Evolutionary conservation across 2,888 invertebrate genomes (phyloP).

Genomic region (Temnothorax rugatulus): DNA sequence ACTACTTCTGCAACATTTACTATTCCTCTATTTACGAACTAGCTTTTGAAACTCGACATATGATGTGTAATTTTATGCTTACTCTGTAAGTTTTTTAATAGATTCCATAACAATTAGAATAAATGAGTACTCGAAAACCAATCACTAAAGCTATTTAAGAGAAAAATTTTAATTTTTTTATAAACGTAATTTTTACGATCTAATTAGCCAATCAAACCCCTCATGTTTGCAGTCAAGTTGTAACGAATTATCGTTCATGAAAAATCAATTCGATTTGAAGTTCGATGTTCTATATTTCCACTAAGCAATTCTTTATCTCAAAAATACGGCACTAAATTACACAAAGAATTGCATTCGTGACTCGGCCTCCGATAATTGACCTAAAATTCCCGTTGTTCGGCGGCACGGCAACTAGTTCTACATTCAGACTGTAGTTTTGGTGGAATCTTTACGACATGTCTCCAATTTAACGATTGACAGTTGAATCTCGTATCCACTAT

Average conservation of each 20-base stretch:
- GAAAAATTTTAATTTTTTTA: neutral
- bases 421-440: neutral
- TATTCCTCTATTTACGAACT: neutral
- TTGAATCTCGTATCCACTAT: neutral
- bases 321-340: neutral
- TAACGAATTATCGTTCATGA: neutral
- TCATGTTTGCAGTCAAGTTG: neutral
- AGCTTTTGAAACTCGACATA: neutral
- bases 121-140: neutral
- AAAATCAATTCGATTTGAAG: conserved; percentile 12
- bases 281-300: neutral
- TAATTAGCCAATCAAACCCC: neutral
- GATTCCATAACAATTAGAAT: neutral
- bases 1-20: neutral
- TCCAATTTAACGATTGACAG: neutral
- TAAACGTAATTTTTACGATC: neutral
- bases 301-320: neutral
- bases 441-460: neutral
- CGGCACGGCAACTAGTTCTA: neutral
- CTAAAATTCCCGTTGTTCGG: neutral
- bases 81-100: neutral
- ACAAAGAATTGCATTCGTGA: neutral
- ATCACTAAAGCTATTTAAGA: neutral
- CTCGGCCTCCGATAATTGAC: neutral
- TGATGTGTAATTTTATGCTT: neutral